Evolutionary conservation across 1,140 invertebrate species (phyloP), one percentile per base, ranked within the genome.

Genomic region (Lineus longissimus): DNA sequence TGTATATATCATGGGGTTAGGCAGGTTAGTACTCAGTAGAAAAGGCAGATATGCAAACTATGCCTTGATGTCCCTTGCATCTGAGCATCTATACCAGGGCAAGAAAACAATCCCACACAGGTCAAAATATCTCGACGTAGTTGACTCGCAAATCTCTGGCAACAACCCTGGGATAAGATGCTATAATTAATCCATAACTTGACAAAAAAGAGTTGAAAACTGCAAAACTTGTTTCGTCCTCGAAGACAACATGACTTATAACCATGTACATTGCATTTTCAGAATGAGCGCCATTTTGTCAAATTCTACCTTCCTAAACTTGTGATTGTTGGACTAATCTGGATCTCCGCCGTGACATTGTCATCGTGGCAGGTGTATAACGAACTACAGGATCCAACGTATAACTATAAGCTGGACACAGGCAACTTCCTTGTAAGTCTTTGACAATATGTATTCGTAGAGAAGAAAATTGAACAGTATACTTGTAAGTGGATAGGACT

Each of bases 301-400:
- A 88, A 88, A 36, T 98, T 98, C 81, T 97, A 97, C 81, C 76
- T 94, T 56, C 91, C 93, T 36, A 98, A 98, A 85, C 72, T 95
- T 17, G 80, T 95, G 40, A 85, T 97, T 2, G 92, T 97, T 1
- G 88, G 91, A 31, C 85, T 91, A 71, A 84, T 96, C 61, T 97
- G 94, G 94, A 81, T 92, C 45, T 89, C 91, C 2, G 90, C 90
- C 4, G 85, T 97, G 55, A 89, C 91, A 23, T 79, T 96, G 56
- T 89, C 93, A 1, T 89, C 91, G 0, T 94, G 93, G 91, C 89
- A 97, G 78, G 90, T 91, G 73, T 91, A 89, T 73, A 93, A 93
- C 73, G 91, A 93, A 77, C 83, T 93, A 1, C 86, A 76, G 58
- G 94, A 98, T 83, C 94, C 95, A 0, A 94, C 93, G 0, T 97